A percentile compares a stretch with the other conserved stretches of the same genome.
These are phyloP conservation scores for Nephrotoma flavescens DNA, from an alignment of 2,888 invertebrate species.

Conservation along the genomic window DNA sequence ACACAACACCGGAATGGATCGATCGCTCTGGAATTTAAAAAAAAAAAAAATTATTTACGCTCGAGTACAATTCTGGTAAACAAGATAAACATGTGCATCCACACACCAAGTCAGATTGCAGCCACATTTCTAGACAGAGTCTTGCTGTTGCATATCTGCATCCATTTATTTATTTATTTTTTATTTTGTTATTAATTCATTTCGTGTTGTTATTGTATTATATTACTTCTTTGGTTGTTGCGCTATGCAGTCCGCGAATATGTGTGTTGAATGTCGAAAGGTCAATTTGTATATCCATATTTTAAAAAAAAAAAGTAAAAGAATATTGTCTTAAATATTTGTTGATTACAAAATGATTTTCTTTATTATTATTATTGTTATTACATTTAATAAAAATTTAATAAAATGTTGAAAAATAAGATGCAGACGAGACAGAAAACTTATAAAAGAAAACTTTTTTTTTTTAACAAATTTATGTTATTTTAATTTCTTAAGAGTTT, in stretches of 20 bases:
- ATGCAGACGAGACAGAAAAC: not conserved
- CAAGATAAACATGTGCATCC: not conserved
- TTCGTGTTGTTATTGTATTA: not conserved
- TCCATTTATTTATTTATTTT: not conserved
- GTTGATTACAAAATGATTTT: not conserved
- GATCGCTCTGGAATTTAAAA: not conserved
- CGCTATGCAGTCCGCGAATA: not conserved
- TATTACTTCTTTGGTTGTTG: not conserved
- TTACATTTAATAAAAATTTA: not conserved
- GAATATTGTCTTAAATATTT: not conserved
- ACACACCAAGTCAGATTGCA: not conserved
- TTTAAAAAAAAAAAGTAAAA: not conserved
- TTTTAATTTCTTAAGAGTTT: not conserved
- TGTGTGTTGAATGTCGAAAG: not conserved
- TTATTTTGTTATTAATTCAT: not conserved
- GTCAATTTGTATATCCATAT: not conserved
- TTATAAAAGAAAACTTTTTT: not conserved
- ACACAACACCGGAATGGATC: not conserved
- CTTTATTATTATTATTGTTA: not conserved
- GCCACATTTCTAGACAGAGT: not conserved
- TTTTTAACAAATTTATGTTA: not conserved
- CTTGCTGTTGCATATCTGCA: not conserved
- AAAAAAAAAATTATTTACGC: not conserved
- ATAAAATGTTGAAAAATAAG: not conserved
- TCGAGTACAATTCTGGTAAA: not conserved